Evolutionary conservation across 2,888 invertebrate species (phyloP), one percentile per base, ranked within the genome.

Genomic region (Cepaea hortensis): DNA sequence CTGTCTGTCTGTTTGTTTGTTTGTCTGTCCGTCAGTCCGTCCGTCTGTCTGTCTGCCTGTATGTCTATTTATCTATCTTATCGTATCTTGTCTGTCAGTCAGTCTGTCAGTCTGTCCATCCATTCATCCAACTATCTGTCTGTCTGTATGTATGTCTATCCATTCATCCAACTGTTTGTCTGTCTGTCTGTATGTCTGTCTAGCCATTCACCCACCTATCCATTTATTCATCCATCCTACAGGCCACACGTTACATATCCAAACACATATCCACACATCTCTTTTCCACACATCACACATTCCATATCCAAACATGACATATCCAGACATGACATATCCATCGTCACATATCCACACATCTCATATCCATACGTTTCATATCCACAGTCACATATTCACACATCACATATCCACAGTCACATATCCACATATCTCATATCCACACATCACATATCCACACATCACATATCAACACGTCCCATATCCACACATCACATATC

Each of bases 141-240:
- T 76, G 84, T 84, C 76, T 76, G 76, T 84, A 46, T 76, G 75
- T 75, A 65, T 76, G 84, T 79, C 85, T 79, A 55, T 85, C 79
- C 50, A 55, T 85, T 50, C 72, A 35, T 80, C 80, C 13, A 15
- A 9, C 68, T 76, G 76, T 50, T 48, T 76, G 50, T 50, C 50
- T 50, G 7, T 50, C 50, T 50, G 48, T 50, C 50, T 50, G 18
- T 50, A 70, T 79, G 68, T 85, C 77, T 79, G 68, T 86, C 77
- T 82, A 50, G 82, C 77, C 77, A 35, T 62, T 61, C 15, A 61
- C 35, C 77, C n/a, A n/a, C n/a, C 62, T 23, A 23, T 79, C n/a
- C n/a, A 23, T 79, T 55, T 62, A 23, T 79, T 61, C n/a, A 61
- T 62, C 61, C 9, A 23, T 79, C 79, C 18, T 18, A 68, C 68